Evolutionary conservation across 2,113 vertebrate species (phyloP).

Genomic region (Clarias magur): DNA sequence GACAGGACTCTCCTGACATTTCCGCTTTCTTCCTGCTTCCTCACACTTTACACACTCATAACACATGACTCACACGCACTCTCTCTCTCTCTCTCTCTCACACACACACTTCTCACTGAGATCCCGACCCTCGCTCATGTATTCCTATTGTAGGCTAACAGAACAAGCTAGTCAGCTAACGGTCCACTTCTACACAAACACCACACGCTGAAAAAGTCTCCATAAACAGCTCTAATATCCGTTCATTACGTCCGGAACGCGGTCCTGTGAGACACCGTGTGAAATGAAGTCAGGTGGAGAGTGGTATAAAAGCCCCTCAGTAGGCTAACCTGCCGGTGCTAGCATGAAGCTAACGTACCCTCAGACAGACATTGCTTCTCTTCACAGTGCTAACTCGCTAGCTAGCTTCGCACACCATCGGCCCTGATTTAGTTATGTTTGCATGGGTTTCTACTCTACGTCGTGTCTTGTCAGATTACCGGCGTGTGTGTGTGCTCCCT

Average conservation of each 20-base stretch:
- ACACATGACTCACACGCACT: too few species aligned
- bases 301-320: too few species aligned
- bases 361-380: background rate
- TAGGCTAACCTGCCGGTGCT: background rate
- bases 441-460: background rate
- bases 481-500: conserved; percentile 51
- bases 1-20: background rate
- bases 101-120: background rate
- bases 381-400: background rate
- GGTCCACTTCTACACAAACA: too few species aligned
- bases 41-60: background rate
- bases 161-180: background rate
- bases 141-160: background rate
- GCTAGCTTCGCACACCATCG: background rate
- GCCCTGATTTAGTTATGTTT: too few species aligned
- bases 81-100: too few species aligned
- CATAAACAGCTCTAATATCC: too few species aligned
- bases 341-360: background rate
- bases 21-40: background rate
- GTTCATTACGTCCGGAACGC: background rate
- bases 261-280: background rate
- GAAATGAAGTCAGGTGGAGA: too few species aligned
- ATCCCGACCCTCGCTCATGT: background rate
- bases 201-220: background rate
- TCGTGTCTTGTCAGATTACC: conserved; percentile 51